Base-by-base conservation (phyloP, 2,888 invertebrate genomes). In the Pheosia tremula region DNA sequence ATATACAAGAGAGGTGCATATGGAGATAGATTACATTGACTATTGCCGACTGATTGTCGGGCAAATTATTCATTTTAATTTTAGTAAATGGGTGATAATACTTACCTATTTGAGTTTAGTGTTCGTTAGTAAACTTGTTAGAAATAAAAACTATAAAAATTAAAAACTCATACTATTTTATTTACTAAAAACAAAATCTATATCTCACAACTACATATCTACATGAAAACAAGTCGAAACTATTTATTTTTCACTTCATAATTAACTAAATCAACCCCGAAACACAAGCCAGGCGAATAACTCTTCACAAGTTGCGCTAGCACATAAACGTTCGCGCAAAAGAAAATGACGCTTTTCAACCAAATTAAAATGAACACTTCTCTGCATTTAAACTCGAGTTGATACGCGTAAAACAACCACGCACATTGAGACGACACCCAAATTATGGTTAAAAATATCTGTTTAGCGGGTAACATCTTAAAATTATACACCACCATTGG, bases 321-420 rank as follows among this genome's bases (percentile, higher is more conserved):
- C 61, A 97, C 90, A 70, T 95, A 96, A 62, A 97, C 94, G 87
- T 99, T 98, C 9, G 96, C 95, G 72, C 95, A 89, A 84, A 98
- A 98, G 84, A 99, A 98, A 3, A 97, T 86, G 5, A 98, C 90
- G 52, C 98, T 95, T 71, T 97, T 97, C 10, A 97, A 77, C 97
- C 99, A 99, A 75, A 99, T 95, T 74, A 95, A 95, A 53, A 97
- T 83, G 83, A 98, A 98, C 0, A 97, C 97, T 83, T 98, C 96
- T 69, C 95, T 90, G 8, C 97, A 96, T 79, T 96, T 95, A 87
- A 99, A 99, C 86, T 99, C 99, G 47, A 99, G 91, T 56, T 97
- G 93, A 91, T 99, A 99, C 0, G 99, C 99, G 52, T 97, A 96
- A 50, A 96, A 90, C 9, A 99, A 93, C 99, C 99, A 99, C 0